Conservation (phyloP, 92 coral and sea anemone species). For the Parazoanthus darwini region DNA sequence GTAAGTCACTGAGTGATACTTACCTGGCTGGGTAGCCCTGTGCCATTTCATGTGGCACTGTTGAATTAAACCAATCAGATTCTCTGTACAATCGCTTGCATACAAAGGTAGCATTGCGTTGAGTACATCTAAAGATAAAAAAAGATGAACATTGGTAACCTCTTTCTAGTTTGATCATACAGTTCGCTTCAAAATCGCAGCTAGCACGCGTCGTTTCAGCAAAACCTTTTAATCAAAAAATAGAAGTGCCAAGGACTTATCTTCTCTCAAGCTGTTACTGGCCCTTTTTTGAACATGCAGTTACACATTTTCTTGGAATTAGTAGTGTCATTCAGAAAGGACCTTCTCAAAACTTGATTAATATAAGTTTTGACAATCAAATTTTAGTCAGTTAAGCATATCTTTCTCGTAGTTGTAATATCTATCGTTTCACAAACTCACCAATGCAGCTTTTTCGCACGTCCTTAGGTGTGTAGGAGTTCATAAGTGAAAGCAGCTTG, state of each 20-base stretch:
- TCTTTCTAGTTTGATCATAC: background rate
- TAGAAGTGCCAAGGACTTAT: background rate
- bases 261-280: background rate
- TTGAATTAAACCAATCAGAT: constrained; percentile 79
- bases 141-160: background rate
- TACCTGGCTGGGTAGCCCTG: constrained; percentile 76
- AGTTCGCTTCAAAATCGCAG: background rate
- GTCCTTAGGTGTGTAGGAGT: constrained; percentile 97
- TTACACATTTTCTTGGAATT: too few relatives aligned
- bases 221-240: too few relatives aligned
- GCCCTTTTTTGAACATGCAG: too few relatives aligned
- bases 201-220: background rate
- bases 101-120: constrained; percentile 83
- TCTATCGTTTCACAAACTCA: constrained; percentile 30
- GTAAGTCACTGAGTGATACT: background rate
- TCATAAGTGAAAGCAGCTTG: constrained; percentile 87
- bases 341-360: background rate
- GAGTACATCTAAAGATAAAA: constrained; percentile 70
- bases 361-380: background rate
- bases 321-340: too few relatives aligned
- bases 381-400: background rate
- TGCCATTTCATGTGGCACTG: constrained; percentile 87
- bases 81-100: constrained; percentile 78
- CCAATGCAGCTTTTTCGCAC: constrained; percentile 85
- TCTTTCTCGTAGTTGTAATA: background rate